phyloP scores from a whole-genome alignment of 2,888 invertebrate species.

The Acleris cristana region DNA sequence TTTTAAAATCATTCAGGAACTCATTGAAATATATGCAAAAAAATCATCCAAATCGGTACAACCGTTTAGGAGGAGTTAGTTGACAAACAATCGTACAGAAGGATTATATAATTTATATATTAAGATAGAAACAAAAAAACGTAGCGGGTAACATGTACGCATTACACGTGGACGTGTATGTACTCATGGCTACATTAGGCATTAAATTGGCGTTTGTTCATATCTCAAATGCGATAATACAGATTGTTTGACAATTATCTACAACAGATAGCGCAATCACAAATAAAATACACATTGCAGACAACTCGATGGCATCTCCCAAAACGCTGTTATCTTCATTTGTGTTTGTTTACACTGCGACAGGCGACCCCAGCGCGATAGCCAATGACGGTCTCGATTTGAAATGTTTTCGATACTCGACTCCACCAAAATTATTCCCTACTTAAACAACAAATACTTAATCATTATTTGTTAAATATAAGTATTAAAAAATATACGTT shows the following conservation, averaged over 20 bases:
- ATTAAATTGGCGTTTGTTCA: conserved; percentile 38
- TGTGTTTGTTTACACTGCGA: conserved; percentile 68
- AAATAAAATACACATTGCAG: conserved; percentile 65
- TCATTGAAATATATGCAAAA: too few relatives aligned
- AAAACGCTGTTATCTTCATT: conserved; percentile 65
- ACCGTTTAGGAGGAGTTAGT: too few relatives aligned
- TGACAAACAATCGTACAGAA: too few relatives aligned
- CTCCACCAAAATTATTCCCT: too few relatives aligned
- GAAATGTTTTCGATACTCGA: conserved; percentile 65
- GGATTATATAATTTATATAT: too few relatives aligned
- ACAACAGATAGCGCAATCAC: conserved; percentile 64
- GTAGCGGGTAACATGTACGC: background rate
- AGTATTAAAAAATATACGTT: too few relatives aligned
- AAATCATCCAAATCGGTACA: too few relatives aligned
- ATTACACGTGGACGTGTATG: background rate
- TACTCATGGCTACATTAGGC: conserved; percentile 14
- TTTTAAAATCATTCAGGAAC: too few relatives aligned
- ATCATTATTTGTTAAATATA: too few relatives aligned
- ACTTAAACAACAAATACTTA: too few relatives aligned
- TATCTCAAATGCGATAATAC: conserved; percentile 44
- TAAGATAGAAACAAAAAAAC: too few relatives aligned
- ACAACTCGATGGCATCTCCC: conserved; percentile 68
- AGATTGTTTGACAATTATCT: conserved; percentile 52
- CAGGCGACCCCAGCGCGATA: conserved; percentile 60
- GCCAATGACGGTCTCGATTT: conserved; percentile 62